These are phyloP conservation scores for Argyrosomus japonicus DNA, from an alignment of 2,113 vertebrate genomes.

Conservation along the genomic window DNA sequence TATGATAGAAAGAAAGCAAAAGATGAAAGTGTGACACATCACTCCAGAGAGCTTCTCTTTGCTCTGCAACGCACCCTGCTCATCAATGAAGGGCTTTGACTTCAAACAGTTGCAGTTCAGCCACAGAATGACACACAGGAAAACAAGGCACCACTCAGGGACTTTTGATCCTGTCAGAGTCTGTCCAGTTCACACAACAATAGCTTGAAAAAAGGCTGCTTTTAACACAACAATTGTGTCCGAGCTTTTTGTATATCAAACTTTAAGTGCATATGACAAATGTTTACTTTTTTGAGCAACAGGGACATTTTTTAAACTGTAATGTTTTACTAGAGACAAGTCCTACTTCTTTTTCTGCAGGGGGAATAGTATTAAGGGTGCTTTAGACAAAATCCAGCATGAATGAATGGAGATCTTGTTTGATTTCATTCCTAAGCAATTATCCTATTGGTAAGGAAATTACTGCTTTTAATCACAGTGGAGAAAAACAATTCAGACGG, in stretches of 20 bases:
- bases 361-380: slow-evolving; percentile 10
- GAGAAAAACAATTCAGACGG: slow-evolving; percentile 58
- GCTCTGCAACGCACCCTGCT: slow-evolving; percentile 50
- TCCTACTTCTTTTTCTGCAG: slow-evolving; percentile 31
- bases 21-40: slow-evolving; percentile 66
- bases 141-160: slow-evolving; percentile 21
- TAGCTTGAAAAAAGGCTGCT: slow-evolving; percentile 6
- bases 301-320: slow-evolving; percentile 3
- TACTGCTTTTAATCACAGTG: slow-evolving; percentile 53
- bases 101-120: slow-evolving; percentile 58
- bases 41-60: slow-evolving; percentile 53
- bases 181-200: slow-evolving; percentile 24
- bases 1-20: slow-evolving; percentile 32
- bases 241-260: no score
- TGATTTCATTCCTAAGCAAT: slow-evolving; percentile 55
- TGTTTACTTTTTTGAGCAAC: neutral
- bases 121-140: slow-evolving; percentile 45
- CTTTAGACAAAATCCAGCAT: slow-evolving; percentile 55
- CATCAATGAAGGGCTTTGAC: slow-evolving; percentile 56
- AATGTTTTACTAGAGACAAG: slow-evolving; percentile 26
- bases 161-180: slow-evolving; percentile 44
- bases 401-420: slow-evolving; percentile 60
- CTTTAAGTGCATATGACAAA: neutral
- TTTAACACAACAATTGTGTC: neutral
- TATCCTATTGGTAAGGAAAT: slow-evolving; percentile 57